A percentile compares a stretch with the other conserved stretches of the same genome.
These are phyloP conservation scores for Acrossocheilus fasciatus DNA, from an alignment of 2,797 vertebrate species.

Conservation along the genomic window DNA sequence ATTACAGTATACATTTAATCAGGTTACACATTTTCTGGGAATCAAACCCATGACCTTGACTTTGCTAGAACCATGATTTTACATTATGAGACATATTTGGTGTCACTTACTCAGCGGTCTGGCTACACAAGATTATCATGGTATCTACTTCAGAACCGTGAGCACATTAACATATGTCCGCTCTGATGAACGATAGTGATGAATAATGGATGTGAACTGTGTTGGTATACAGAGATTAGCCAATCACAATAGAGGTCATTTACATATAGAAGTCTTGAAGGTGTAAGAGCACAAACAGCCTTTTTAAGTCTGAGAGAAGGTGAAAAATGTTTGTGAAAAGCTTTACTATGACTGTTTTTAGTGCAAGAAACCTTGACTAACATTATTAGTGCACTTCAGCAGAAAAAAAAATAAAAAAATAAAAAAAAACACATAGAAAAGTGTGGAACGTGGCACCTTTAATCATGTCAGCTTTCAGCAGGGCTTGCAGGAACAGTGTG, in stretches of 20 bases:
- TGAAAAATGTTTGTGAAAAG: background rate
- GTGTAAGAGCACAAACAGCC: background rate
- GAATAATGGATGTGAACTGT: background rate
- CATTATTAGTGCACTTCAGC: background rate
- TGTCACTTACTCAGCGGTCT: background rate
- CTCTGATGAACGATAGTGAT: background rate
- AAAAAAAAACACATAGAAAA: background rate
- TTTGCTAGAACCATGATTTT: background rate
- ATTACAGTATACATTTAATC: background rate
- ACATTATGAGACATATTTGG: background rate
- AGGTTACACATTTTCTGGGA: background rate
- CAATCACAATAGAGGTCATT: background rate
- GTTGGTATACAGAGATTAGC: background rate
- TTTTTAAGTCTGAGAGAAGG: background rate
- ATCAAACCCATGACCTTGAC: background rate
- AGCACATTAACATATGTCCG: background rate
- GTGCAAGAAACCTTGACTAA: background rate
- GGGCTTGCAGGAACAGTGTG: conserved; percentile 1
- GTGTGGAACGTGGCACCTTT: background rate
- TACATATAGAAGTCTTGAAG: background rate
- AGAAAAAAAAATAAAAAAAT: background rate
- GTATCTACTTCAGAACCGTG: background rate
- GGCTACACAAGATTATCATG: background rate
- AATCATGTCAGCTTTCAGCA: background rate
- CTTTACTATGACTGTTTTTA: background rate